Evolutionary conservation across 2,797 vertebrate genomes (phyloP).

Genomic region (Ataeniobius toweri): DNA sequence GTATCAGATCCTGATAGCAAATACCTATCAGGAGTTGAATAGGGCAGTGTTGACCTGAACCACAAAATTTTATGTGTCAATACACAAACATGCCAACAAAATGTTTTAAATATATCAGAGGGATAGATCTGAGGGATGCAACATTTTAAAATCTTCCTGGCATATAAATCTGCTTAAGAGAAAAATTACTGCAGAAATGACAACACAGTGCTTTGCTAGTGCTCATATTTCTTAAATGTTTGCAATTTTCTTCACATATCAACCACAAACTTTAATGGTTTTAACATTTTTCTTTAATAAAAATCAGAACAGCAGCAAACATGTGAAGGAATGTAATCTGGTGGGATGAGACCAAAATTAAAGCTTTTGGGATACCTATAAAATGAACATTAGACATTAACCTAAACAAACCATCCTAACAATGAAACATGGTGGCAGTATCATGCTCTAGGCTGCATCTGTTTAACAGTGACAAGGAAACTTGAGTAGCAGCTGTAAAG

Average conservation of each 20-base stretch:
- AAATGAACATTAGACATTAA: background rate
- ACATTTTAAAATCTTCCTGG: constrained; percentile 8
- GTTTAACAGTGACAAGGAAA: too few relatives aligned
- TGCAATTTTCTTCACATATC: background rate
- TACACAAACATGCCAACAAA: constrained; percentile 33
- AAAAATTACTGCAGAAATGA: background rate
- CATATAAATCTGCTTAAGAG: background rate
- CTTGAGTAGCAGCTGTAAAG: background rate
- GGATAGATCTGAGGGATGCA: constrained; percentile 28
- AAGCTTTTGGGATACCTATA: background rate
- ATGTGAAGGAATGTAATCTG: background rate
- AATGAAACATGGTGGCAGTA: too few relatives aligned
- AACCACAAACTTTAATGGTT: too few relatives aligned
- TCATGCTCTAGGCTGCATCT: too few relatives aligned
- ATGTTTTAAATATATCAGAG: constrained; percentile 29
- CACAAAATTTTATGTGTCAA: constrained; percentile 33
- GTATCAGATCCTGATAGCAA: background rate
- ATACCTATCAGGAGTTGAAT: background rate
- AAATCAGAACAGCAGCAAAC: background rate
- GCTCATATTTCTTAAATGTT: background rate
- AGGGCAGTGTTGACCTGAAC: constrained; percentile 32
- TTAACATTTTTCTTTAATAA: background rate
- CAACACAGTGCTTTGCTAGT: background rate
- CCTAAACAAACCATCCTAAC: too few relatives aligned
- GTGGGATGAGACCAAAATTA: background rate